phyloP scores from a whole-genome alignment of 2,888 invertebrate genomes.

The Heliconius ethilla region DNA sequence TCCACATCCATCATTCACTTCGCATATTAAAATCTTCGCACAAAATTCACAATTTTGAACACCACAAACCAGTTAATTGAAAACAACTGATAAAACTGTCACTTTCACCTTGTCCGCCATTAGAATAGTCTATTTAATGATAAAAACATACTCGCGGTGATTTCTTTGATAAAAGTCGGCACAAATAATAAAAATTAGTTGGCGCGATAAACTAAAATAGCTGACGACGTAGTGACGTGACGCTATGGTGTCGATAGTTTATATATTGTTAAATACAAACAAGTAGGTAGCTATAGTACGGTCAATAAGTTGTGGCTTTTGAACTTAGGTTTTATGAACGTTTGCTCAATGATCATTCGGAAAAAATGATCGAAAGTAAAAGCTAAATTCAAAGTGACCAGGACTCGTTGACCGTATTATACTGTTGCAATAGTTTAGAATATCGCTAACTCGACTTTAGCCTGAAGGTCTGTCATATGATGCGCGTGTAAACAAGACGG shows the following conservation, averaged over 20 bases:
- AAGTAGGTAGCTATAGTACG: constrained; percentile 2
- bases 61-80: not conserved
- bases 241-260: constrained; percentile 35
- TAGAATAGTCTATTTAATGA: constrained; percentile 28
- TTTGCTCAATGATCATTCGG: rapidly evolving
- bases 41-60: constrained; percentile 17
- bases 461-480: constrained; percentile 60
- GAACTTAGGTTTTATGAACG: too few species aligned
- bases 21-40: not conserved
- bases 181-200: constrained; percentile 27
- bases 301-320: too few species aligned
- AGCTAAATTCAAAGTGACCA: too few species aligned
- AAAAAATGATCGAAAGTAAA: too few species aligned
- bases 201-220: constrained; percentile 37
- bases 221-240: constrained; percentile 36
- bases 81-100: constrained; percentile 24
- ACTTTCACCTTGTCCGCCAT: constrained; percentile 34
- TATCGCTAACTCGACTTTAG: constrained; percentile 51
- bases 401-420: too few species aligned
- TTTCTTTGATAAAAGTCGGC: constrained; percentile 38
- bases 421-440: constrained; percentile 37
- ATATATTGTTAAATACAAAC: constrained; percentile 5
- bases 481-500: constrained; percentile 61
- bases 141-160: constrained; percentile 32
- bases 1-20: constrained; percentile 49